Evolutionary conservation across 2,888 invertebrate genomes (phyloP).

Genomic region (Altica lythri): DNA sequence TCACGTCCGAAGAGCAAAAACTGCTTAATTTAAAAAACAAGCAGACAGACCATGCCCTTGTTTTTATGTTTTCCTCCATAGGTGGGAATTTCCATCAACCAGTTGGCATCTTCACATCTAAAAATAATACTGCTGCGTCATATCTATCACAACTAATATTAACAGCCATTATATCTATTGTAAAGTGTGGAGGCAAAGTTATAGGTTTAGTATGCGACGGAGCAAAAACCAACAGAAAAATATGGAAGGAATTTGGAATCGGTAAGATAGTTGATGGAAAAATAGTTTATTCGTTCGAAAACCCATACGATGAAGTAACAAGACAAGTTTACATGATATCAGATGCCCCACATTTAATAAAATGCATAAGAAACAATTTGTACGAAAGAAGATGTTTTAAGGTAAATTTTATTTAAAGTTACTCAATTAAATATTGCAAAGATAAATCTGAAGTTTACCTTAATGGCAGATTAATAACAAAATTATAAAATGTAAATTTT

Average conservation of each 20-base stretch:
- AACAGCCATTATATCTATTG: not conserved
- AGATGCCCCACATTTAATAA: not conserved
- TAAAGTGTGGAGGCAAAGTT: not conserved
- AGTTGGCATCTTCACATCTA: not conserved
- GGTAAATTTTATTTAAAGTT: not conserved
- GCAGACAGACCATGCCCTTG: not conserved
- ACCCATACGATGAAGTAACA: too few relatives aligned
- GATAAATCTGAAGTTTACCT: too few relatives aligned
- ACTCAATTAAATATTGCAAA: too few relatives aligned
- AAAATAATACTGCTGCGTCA: not conserved
- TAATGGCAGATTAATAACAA: too few relatives aligned
- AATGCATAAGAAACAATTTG: not conserved
- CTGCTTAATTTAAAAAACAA: not conserved
- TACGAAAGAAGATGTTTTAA: not conserved
- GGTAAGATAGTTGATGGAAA: too few relatives aligned
- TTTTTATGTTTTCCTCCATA: not conserved
- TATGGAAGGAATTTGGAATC: not conserved
- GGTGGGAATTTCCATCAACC: not conserved
- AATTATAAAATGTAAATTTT: not conserved
- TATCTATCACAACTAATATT: not conserved
- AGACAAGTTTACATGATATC: too few relatives aligned
- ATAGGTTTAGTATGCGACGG: not conserved
- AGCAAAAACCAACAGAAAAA: not conserved
- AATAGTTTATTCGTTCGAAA: too few relatives aligned
- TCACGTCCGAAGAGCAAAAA: not conserved